Base-by-base conservation (phyloP, 2,888 invertebrate genomes). In the Bombyx huttoni region DNA sequence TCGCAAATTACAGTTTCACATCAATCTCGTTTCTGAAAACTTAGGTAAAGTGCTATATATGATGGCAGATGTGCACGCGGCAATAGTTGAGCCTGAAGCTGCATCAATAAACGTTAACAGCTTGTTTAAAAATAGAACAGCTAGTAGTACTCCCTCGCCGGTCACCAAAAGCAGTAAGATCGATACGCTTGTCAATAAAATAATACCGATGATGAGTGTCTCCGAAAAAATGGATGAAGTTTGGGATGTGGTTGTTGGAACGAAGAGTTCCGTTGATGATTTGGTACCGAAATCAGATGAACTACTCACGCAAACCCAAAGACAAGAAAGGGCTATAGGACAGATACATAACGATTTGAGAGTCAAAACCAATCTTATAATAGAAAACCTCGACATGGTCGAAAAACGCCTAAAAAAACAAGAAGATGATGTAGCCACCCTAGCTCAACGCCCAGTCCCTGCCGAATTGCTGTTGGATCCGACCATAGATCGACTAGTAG, bases 161-260 rank as follows among this genome's bases (percentile, higher is more conserved):
- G 65, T 89, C 8, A 73, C 89, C 12, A 91, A 91, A 65, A 89
- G 90, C 12, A 95, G 93, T 70, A 96, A 95, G 83, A 91, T 96
- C 58, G 95, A 96, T 78, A 92, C 91, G 5, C 89, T 96, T 35
- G 94, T 94, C 0, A 92, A 94, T 67, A 94, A 95, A 81, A 95
- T 96, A 72, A 92, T 93, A 59, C 96, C 96, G 0, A 95, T 96
- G 85, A 92, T 95, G 68, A 93, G 92, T 52, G 95, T 96, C 0
- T 94, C 95, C 0, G 95, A 95, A 71, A 96, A 96, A 79, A 96
- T 96, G 95, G 96, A 96, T 65, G 94, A 96, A 78, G 95, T 96
- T 5, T 96, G 96, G 96, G 94, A 95, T 71, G 95, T 96, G 6
- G 95, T 96, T 10, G 95, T 96, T 0, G 96, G 96, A 12, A 96